phyloP scores from a whole-genome alignment of 2,888 invertebrate genomes.

The Tinea semifulvella region DNA sequence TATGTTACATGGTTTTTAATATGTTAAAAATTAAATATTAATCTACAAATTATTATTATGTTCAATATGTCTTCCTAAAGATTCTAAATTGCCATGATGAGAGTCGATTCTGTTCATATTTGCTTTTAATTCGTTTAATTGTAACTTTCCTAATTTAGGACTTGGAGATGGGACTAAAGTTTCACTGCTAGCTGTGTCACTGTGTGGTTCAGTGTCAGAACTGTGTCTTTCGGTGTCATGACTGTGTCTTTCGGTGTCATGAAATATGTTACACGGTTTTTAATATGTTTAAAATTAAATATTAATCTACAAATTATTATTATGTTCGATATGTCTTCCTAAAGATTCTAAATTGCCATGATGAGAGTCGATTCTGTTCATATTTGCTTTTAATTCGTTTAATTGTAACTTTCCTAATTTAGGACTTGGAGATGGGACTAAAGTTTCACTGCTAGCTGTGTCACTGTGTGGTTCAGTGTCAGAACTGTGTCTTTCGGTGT shows the following conservation, averaged over 20 bases:
- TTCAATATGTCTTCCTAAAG: constrained; percentile 26
- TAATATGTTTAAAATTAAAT: too few species aligned
- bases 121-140: constrained; percentile 46
- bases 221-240: too few species aligned
- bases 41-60: too few species aligned
- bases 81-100: constrained; percentile 50
- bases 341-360: constrained; percentile 47
- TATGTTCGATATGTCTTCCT: constrained; percentile 21
- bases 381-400: constrained; percentile 55
- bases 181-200: constrained; percentile 25
- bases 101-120: constrained; percentile 62
- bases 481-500: too few species aligned
- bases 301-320: too few species aligned
- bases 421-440: constrained; percentile 23
- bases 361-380: constrained; percentile 59
- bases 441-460: constrained; percentile 23
- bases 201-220: too few species aligned
- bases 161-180: constrained; percentile 23
- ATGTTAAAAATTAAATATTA: too few species aligned
- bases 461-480: too few species aligned
- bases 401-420: constrained; percentile 25
- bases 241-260: too few species aligned
- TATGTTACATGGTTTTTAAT: too few species aligned
- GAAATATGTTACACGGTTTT: too few species aligned
- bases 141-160: constrained; percentile 25